Evolutionary conservation across 2,797 vertebrate species (phyloP).

Genomic region (Zalophus californianus): DNA sequence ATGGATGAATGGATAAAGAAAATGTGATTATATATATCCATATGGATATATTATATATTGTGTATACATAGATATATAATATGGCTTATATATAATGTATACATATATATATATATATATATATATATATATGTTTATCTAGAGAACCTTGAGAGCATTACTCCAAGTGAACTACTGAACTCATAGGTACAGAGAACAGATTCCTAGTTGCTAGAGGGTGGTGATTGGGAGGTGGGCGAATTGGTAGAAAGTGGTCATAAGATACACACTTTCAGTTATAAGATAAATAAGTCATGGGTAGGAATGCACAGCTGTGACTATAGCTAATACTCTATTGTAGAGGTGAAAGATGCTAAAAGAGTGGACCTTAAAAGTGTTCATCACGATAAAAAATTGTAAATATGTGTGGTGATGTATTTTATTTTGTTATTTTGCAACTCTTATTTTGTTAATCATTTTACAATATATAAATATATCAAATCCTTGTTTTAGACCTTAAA

Average conservation of each 20-base stretch:
- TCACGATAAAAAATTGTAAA: neutral
- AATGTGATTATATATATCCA: neutral
- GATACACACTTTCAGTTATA: neutral
- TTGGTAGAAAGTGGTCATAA: neutral
- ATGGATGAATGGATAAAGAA: neutral
- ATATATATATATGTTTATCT: neutral
- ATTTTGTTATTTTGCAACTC: no score
- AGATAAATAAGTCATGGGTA: neutral
- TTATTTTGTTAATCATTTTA: neutral
- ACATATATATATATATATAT: neutral
- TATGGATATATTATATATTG: no score
- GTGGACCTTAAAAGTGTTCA: neutral
- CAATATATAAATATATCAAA: neutral
- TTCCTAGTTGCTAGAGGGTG: neutral
- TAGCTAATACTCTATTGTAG: neutral
- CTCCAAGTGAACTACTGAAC: neutral
- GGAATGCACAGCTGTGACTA: neutral
- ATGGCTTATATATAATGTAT: no score
- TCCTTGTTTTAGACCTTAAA: neutral
- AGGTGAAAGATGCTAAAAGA: neutral
- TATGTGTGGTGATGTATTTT: no score
- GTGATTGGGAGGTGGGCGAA: neutral
- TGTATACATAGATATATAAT: no score
- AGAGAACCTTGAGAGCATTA: neutral
- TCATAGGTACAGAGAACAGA: neutral